A percentile compares a stretch with the other conserved stretches of the same genome.
These are phyloP conservation scores for Nyctibius bracteatus DNA, from an alignment of 2,113 vertebrate genomes.

Conservation along the genomic window DNA sequence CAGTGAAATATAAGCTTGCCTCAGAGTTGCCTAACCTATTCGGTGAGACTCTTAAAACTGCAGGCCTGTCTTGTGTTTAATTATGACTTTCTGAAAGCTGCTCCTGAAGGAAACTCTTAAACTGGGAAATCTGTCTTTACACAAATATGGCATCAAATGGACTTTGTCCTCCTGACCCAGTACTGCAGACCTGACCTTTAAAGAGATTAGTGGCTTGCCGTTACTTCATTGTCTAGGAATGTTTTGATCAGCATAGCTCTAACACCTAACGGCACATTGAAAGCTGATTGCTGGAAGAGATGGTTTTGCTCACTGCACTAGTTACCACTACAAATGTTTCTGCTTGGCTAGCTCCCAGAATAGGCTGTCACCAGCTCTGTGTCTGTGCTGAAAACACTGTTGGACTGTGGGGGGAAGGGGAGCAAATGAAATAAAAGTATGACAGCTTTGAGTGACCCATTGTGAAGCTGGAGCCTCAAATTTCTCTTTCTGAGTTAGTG, in stretches of 20 bases:
- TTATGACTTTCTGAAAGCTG: neutral
- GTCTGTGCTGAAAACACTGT: neutral
- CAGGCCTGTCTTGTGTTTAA: neutral
- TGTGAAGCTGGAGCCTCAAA: neutral
- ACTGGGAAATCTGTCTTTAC: neutral
- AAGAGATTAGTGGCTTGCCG: neutral
- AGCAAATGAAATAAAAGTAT: neutral
- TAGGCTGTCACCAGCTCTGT: neutral
- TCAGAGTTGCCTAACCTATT: neutral
- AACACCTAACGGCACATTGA: neutral
- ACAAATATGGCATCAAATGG: neutral
- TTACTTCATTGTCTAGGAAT: conserved; percentile 24
- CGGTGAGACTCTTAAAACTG: neutral
- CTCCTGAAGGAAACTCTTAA: neutral
- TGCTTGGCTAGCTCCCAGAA: neutral
- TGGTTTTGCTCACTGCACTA: neutral
- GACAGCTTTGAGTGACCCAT: neutral
- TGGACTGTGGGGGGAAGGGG: neutral
- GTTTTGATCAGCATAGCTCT: conserved; percentile 3
- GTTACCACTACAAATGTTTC: neutral
- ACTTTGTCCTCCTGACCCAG: neutral
- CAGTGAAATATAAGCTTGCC: neutral
- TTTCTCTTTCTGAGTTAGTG: neutral
- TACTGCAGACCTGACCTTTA: neutral
- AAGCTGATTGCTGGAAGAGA: neutral